Base-by-base conservation (phyloP, 2,113 vertebrate genomes). In the Corythornis vintsioides region DNA sequence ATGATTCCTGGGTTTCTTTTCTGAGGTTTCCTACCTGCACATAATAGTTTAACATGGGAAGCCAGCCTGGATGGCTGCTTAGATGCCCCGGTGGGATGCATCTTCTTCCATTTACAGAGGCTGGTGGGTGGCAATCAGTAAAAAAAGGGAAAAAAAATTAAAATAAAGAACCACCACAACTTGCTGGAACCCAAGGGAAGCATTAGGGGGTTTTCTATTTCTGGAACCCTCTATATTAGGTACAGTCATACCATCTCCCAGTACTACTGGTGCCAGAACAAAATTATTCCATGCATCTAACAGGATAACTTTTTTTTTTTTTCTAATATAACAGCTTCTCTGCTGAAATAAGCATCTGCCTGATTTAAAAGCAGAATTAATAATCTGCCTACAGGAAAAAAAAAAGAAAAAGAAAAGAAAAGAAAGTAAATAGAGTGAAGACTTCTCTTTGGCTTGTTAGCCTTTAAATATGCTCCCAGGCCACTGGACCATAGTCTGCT, bases 71-170 rank as follows among this genome's bases (percentile, higher is more conserved):
- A 84, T 24, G 64, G 80, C 50, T 88, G 45, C 6, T n/a, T 56
- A 0, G 26, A 60, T 92, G 89, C 53, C 85, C 82, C 74, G 0
- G 90, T 96, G 90, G 92, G 92, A 82, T 13, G 5, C 57, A 64
- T 75, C 80, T 92, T 92, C 61, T 86, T 96, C 92, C 90, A 94
- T 75, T 93, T 88, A 64, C 84, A 96, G 78, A 93, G 80, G 69
- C 82, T 93, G 70, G 94, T 96, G 93, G 96, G 97, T 89, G 96
- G 93, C 89, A 94, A 65, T 91, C 89, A 94, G 90, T 48, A 90
- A 80, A 94, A 95, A 92, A 93, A 77, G 60, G 57, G 7, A 10
- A 28, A 6, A 16, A 81, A 83, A 52, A 26, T 8, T 52, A 52
- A 52, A 26, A 52, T 52, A 96, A 93, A 86, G 79, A 93, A 11